These are phyloP conservation scores for Pristionchus japonicus DNA, from an alignment of 2,888 invertebrate genomes.

Conservation along the genomic window DNA sequence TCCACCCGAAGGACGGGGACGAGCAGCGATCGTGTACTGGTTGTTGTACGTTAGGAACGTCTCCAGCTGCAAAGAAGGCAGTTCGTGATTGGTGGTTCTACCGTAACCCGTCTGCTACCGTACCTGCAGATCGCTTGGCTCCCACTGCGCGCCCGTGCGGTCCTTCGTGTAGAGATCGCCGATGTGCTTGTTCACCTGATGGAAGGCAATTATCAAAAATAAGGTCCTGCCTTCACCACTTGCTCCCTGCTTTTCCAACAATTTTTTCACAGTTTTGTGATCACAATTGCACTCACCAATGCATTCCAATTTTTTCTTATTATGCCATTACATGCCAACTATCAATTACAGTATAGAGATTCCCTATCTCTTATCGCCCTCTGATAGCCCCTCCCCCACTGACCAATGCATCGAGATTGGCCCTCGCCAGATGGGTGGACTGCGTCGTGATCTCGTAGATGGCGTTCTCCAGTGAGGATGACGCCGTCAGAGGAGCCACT, in stretches of 20 bases:
- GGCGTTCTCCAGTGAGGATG: neutral
- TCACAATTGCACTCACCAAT: too few relatives aligned
- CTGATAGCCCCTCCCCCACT: neutral
- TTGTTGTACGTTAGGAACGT: neutral
- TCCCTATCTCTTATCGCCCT: neutral
- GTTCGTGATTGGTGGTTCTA: neutral
- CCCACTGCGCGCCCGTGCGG: neutral
- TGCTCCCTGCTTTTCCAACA: too few relatives aligned
- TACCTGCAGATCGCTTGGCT: neutral
- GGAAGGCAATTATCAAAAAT: too few relatives aligned
- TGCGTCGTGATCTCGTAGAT: neutral
- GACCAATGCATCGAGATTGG: conserved; percentile 6
- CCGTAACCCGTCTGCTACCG: neutral
- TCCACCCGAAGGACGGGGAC: neutral
- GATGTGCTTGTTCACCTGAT: neutral
- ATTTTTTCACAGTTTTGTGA: too few relatives aligned
- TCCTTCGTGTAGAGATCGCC: neutral
- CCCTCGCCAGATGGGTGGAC: neutral
- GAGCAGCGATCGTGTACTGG: neutral
- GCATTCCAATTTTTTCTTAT: too few relatives aligned
- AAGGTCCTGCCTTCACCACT: too few relatives aligned
- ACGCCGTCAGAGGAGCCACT: neutral
- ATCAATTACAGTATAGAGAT: too few relatives aligned
- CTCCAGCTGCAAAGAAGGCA: neutral
- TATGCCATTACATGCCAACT: too few relatives aligned